Percentiles rank a stretch among this genome's conserved stretches.
Conservation (phyloP, 2,888 invertebrate genomes). For the Eristalis tenax region DNA sequence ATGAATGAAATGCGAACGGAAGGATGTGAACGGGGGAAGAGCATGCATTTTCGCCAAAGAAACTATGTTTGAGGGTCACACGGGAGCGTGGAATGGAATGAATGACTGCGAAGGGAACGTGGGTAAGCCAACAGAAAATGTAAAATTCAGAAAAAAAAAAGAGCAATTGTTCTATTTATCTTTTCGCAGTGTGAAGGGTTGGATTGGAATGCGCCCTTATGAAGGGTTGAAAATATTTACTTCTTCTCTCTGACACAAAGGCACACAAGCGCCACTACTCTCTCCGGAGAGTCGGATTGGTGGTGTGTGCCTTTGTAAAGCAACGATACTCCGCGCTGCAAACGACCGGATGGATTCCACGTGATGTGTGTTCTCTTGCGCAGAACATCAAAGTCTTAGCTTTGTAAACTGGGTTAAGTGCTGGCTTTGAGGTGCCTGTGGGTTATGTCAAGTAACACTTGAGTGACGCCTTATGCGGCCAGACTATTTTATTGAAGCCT, state of each 20-base stretch:
- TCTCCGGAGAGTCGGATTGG: background rate
- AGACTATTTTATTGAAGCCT: background rate
- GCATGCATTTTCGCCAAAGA: conserved; percentile 28
- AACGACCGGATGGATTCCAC: background rate
- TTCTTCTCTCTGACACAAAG: background rate
- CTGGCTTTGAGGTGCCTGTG: background rate
- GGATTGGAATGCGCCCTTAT: conserved; percentile 1
- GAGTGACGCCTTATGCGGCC: background rate
- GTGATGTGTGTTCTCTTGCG: background rate
- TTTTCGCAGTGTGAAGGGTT: conserved; percentile 8
- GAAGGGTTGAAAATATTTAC: background rate
- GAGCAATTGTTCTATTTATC: conserved; percentile 58
- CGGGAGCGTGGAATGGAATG: background rate
- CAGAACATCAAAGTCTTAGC: background rate
- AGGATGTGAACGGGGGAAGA: background rate
- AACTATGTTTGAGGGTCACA: background rate
- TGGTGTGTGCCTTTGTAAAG: background rate
- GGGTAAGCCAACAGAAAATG: conserved; percentile 17
- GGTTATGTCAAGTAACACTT: background rate
- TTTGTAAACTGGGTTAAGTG: background rate
- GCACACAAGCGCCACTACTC: background rate
- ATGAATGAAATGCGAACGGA: background rate
- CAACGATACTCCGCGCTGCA: background rate
- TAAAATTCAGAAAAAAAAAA: conserved; percentile 9
- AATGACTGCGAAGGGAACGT: background rate